Percentiles rank a stretch among this genome's conserved stretches.
Conservation (phyloP, 2,888 invertebrate genomes). For the Aromia moschata region DNA sequence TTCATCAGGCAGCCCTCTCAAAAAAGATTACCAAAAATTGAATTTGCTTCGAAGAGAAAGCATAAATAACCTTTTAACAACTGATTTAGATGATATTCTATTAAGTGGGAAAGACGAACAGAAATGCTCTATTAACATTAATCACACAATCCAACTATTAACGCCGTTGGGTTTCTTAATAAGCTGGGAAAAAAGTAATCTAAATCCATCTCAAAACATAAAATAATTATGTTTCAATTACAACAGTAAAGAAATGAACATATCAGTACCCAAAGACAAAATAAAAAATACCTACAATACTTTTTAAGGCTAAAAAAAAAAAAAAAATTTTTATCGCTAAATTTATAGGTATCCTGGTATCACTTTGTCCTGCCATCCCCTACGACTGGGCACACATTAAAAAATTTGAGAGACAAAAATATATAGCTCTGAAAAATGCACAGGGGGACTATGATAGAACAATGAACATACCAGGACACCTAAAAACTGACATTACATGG, state of each 20-base stretch:
- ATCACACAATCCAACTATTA: slow-evolving; percentile 8
- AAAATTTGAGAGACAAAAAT: slow-evolving; percentile 33
- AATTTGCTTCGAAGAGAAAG: neutral
- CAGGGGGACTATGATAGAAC: slow-evolving; percentile 7
- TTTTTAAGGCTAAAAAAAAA: too few species aligned
- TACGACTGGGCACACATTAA: slow-evolving; percentile 22
- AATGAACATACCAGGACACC: neutral
- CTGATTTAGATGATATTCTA: slow-evolving; percentile 6
- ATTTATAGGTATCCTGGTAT: slow-evolving; percentile 22
- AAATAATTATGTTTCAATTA: slow-evolving; percentile 17
- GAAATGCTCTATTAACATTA: slow-evolving; percentile 3
- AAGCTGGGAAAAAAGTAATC: slow-evolving; percentile 7
- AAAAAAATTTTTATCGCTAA: too few species aligned
- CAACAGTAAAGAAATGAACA: slow-evolving; percentile 20
- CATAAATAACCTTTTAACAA: neutral
- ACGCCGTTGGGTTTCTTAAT: slow-evolving; percentile 14
- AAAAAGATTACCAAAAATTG: neutral
- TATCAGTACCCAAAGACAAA: slow-evolving; percentile 20
- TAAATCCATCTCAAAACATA: neutral
- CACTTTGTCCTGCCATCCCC: slow-evolving; percentile 23
- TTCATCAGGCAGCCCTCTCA: neutral
- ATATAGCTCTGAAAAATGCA: slow-evolving; percentile 25
- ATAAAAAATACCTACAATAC: too few species aligned
- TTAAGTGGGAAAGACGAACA: slow-evolving; percentile 8
- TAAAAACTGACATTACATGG: slow-evolving; percentile 11